Evolutionary conservation across 1,140 invertebrate species (phyloP).

Genomic region (Arctopsyche grandis): DNA sequence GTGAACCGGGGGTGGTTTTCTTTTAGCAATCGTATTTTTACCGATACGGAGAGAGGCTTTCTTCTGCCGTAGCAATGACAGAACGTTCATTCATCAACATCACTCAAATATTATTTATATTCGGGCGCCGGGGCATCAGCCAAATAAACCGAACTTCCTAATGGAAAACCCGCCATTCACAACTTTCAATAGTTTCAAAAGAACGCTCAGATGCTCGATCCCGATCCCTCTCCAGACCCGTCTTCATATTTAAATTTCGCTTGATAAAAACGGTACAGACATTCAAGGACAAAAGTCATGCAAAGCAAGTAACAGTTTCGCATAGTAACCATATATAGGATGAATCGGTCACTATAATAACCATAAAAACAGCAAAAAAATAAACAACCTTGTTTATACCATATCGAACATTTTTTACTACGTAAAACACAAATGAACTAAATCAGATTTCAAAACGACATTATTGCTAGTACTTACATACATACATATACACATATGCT

Average conservation of each 20-base stretch:
- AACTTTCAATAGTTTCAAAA: slow-evolving; percentile 52
- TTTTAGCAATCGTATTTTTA: slow-evolving; percentile 50
- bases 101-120: slow-evolving; percentile 55
- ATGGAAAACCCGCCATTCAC: slow-evolving; percentile 49
- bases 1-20: slow-evolving; percentile 34
- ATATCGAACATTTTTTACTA: too few species aligned
- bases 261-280: too few species aligned
- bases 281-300: too few species aligned
- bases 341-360: too few species aligned
- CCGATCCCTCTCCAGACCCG: not conserved
- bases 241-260: not conserved
- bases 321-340: too few species aligned
- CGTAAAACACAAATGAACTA: too few species aligned
- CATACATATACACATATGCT: too few species aligned
- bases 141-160: slow-evolving; percentile 52
- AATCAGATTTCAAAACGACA: too few species aligned
- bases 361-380: too few species aligned
- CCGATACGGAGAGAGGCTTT: slow-evolving; percentile 43
- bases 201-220: slow-evolving; percentile 15
- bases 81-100: slow-evolving; percentile 49
- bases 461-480: too few species aligned
- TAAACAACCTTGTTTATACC: too few species aligned
- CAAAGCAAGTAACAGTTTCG: too few species aligned
- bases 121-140: slow-evolving; percentile 42
- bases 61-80: slow-evolving; percentile 40